Percentiles rank a stretch among this genome's conserved stretches.
Evolutionary conservation across 2,113 vertebrate species (phyloP).

Genomic region (Crotophaga sulcirostris): DNA sequence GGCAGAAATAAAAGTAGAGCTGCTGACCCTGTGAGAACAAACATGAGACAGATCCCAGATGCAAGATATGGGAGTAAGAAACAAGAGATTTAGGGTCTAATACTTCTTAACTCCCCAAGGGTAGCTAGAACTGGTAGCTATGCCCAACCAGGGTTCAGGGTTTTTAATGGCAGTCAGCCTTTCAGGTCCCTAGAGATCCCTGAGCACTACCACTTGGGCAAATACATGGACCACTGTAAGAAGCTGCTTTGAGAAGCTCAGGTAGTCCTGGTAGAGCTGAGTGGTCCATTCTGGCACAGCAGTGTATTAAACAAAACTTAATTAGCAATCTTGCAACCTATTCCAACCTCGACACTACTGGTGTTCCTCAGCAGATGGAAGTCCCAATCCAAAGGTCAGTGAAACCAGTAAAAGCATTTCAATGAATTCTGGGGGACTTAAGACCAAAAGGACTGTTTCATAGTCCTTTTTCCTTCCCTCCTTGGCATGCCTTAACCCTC

Average conservation of each 20-base stretch:
- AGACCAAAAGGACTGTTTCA: neutral
- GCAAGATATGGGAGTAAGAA: neutral
- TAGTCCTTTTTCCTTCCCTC: neutral
- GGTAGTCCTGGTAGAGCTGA: neutral
- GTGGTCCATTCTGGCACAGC: neutral
- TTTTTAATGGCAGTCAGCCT: neutral
- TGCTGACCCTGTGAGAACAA: neutral
- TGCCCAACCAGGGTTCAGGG: neutral
- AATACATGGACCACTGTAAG: neutral
- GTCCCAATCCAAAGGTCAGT: neutral
- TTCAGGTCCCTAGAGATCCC: neutral
- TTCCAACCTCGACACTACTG: accelerated
- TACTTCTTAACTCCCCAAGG: neutral
- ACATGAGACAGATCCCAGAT: neutral
- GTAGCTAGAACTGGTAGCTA: neutral
- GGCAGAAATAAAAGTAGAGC: neutral
- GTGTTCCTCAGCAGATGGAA: neutral
- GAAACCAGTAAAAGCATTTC: neutral
- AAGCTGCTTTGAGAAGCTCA: neutral
- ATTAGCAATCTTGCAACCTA: neutral
- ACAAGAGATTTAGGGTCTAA: neutral
- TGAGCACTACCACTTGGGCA: neutral
- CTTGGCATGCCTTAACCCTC: neutral
- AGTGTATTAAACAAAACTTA: neutral
- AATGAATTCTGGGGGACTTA: neutral